Evolutionary conservation across 1,140 invertebrate genomes (phyloP), one percentile per base, ranked within the genome.

Genomic region (Drosophila nebulosa): DNA sequence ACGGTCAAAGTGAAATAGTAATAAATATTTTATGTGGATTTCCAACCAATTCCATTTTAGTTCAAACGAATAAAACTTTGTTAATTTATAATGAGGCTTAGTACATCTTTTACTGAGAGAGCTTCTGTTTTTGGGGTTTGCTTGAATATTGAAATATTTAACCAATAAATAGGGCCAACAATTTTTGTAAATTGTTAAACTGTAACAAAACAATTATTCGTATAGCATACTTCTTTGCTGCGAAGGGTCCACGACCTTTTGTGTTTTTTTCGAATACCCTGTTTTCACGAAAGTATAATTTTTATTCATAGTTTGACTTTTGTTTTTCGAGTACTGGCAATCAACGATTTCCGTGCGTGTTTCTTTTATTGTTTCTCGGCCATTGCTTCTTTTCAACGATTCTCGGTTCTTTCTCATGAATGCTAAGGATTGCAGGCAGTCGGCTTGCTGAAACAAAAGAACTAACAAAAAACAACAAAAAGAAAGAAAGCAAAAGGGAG

Each of bases 281-380:
- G 2, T 21, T 46, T 46, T 46, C 0, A 46, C 7, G 16, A 21
- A 21, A 18, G 7, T 4, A 46, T 7, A 21, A 46, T 21, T 35
- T 64, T 30, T 60, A 36, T 39, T 58, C 42, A n/a, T 53, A 65
- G 24, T 61, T 63, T 77, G 14, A 32, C 39, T 27, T 63, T 61
- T 68, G 36, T 61, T 36, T 27, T 51, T 62, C 62, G 66, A 55
- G 46, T 57, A 57, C 55, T 30, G 50, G 59, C 56, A 74, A 74
- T 74, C 72, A 73, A 69, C 65, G 55, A 76, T 77, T 85, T 80
- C 65, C 77, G 80, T 77, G 73, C 80, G 81, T 80, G 80, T 67
- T 76, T 22, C 63, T 46, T 57, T 53, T 42, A n/a, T 53, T 70
- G 18, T 61, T 65, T 70, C 22, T 26, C n/a, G 14, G 32, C 16